Conservation (phyloP, 2,888 invertebrate species). For the Zhuqinia jingwanae region DNA sequence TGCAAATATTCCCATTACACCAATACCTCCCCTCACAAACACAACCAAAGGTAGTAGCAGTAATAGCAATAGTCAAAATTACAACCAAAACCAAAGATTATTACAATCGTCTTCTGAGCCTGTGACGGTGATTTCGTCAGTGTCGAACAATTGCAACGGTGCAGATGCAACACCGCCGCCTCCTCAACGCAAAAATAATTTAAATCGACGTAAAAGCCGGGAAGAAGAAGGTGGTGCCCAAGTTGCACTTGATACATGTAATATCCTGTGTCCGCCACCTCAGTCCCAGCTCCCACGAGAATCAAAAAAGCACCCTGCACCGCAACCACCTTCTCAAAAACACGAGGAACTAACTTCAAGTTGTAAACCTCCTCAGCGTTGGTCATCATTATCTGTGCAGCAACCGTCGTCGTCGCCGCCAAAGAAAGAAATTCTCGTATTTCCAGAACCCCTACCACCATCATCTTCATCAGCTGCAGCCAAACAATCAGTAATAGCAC, state of each 20-base stretch:
- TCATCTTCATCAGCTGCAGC: background rate
- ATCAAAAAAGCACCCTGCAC: background rate
- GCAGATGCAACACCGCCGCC: constrained; percentile 9
- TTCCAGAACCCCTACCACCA: background rate
- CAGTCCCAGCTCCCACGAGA: background rate
- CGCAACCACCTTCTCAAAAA: background rate
- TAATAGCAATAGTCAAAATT: background rate
- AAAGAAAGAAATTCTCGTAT: constrained; percentile 11
- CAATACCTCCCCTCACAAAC: background rate
- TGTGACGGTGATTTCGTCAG: constrained; percentile 6
- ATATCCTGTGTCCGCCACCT: background rate
- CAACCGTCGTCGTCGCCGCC: background rate
- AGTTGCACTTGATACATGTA: background rate
- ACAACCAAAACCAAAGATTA: constrained; percentile 61
- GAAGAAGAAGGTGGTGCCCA: background rate
- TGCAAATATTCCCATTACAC: constrained; percentile 40
- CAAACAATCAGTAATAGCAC: background rate
- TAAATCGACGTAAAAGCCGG: constrained; percentile 50
- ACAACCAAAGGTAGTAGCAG: constrained; percentile 30
- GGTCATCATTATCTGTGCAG: constrained; percentile 32
- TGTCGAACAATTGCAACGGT: constrained; percentile 15
- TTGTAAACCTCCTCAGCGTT: constrained; percentile 46
- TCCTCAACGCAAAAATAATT: constrained; percentile 24
- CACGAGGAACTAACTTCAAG: background rate
- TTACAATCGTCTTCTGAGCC: constrained; percentile 29